phyloP scores from a whole-genome alignment of 2,888 invertebrate genomes.

The Caenorhabditis doughertyi region DNA sequence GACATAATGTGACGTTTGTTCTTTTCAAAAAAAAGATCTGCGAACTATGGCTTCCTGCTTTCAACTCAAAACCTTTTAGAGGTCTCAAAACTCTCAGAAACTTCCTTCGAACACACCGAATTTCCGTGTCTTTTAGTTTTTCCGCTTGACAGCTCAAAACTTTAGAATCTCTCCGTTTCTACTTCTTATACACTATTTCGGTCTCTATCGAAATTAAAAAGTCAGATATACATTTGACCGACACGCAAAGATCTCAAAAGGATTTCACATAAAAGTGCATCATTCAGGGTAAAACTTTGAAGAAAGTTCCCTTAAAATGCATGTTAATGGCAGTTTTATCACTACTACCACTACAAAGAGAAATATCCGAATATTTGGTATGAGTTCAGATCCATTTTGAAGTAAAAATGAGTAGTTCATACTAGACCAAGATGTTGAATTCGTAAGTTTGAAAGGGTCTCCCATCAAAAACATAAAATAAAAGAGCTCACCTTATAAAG shows the following conservation, averaged over 20 bases:
- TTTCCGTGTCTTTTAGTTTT: conserved; percentile 34
- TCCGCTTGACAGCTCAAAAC: conserved; percentile 40
- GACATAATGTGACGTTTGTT: conserved; percentile 1
- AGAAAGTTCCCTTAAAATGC: conserved; percentile 16
- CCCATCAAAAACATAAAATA: too few relatives aligned
- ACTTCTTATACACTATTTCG: conserved; percentile 6
- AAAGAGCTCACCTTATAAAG: conserved; percentile 67
- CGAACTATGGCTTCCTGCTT: conserved; percentile 19
- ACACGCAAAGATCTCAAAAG: conserved; percentile 19
- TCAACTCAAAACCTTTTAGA: conserved; percentile 31
- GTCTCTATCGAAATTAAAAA: conserved; percentile 40
- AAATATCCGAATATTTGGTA: neutral
- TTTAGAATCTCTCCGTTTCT: conserved; percentile 14
- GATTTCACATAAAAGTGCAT: conserved; percentile 40
- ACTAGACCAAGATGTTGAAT: too few relatives aligned
- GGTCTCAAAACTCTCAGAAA: conserved; percentile 29
- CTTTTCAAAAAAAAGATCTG: conserved; percentile 13
- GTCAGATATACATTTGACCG: conserved; percentile 37
- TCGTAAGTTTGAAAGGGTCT: too few relatives aligned
- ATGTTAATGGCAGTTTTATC: conserved; percentile 5
- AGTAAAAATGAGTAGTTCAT: too few relatives aligned
- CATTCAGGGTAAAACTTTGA: conserved; percentile 24
- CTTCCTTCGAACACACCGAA: conserved; percentile 30
- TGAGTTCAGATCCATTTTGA: too few relatives aligned
- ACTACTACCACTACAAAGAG: neutral